phyloP scores from a whole-genome alignment of 1,140 invertebrate species.

The Drosophila melanica region DNA sequence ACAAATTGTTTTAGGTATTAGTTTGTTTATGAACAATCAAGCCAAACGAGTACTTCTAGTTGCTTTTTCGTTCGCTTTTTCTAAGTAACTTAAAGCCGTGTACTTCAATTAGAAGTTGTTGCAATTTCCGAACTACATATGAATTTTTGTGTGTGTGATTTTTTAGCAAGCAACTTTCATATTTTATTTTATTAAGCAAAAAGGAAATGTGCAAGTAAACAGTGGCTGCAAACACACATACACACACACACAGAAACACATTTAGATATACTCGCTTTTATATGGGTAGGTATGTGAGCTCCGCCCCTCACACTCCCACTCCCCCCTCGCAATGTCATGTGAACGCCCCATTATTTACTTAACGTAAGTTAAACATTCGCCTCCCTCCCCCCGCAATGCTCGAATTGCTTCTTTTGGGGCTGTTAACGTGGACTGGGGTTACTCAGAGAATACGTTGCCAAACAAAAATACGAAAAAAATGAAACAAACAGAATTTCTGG shows the following conservation, averaged over 20 bases:
- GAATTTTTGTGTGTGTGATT: slow-evolving; percentile 37
- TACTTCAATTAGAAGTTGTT: background rate
- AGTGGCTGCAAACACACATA: slow-evolving; percentile 64
- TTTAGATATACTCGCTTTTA: slow-evolving; percentile 8
- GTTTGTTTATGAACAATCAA: no score
- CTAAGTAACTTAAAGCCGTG: no score
- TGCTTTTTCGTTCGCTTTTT: no score
- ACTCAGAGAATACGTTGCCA: slow-evolving; percentile 39
- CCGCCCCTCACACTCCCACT: slow-evolving; percentile 8
- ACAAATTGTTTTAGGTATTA: no score
- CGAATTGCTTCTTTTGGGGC: slow-evolving; percentile 39
- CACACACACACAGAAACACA: slow-evolving; percentile 11
- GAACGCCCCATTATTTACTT: slow-evolving; percentile 82
- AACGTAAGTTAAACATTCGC: slow-evolving; percentile 80
- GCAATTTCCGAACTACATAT: slow-evolving; percentile 1
- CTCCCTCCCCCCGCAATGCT: slow-evolving; percentile 7
- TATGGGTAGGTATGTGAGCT: slow-evolving; percentile 19
- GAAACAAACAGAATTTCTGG: slow-evolving; percentile 41
- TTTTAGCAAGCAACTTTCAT: slow-evolving; percentile 59
- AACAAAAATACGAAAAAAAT: slow-evolving; percentile 48
- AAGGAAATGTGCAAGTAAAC: slow-evolving; percentile 75
- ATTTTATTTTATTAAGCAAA: slow-evolving; percentile 79
- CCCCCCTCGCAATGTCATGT: slow-evolving; percentile 63
- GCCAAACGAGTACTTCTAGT: no score
- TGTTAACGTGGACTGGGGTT: slow-evolving; percentile 24